A percentile compares a stretch with the other conserved stretches of the same genome.
Evolutionary conservation across 2,888 invertebrate genomes (phyloP).

Genomic region (Dicycla oo): DNA sequence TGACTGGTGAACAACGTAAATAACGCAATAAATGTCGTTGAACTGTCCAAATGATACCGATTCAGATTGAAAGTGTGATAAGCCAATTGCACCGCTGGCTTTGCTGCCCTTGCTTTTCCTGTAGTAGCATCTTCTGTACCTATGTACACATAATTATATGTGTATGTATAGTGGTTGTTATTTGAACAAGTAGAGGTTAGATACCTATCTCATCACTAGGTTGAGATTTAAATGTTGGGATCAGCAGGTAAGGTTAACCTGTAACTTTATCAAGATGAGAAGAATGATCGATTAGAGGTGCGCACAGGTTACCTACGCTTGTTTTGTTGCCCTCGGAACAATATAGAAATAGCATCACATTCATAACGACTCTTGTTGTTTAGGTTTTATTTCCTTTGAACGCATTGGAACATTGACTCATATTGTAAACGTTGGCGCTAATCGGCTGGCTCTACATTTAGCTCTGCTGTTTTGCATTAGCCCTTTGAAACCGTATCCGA

Average conservation of each 20-base stretch:
- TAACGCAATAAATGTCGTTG: too few species aligned
- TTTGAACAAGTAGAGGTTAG: conserved; percentile 6
- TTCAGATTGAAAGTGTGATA: too few species aligned
- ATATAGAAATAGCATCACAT: conserved; percentile 27
- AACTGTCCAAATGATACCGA: too few species aligned
- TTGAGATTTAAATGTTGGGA: conserved; percentile 1
- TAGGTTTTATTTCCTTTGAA: conserved; percentile 33
- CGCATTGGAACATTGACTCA: conserved; percentile 27
- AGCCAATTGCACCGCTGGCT: too few species aligned
- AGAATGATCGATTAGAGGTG: not conserved
- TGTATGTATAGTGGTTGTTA: too few species aligned
- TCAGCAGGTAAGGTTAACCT: not conserved
- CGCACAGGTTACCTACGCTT: not conserved
- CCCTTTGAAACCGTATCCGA: conserved; percentile 3
- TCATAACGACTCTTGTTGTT: conserved; percentile 22
- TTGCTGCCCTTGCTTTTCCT: not conserved
- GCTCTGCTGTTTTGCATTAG: not conserved
- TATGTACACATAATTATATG: too few species aligned
- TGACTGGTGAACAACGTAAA: too few species aligned
- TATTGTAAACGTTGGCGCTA: conserved; percentile 12
- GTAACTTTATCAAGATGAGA: conserved; percentile 18
- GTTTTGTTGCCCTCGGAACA: conserved; percentile 3
- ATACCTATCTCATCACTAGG: not conserved
- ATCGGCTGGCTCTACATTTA: not conserved
- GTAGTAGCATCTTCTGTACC: not conserved